phyloP scores from a whole-genome alignment of 2,888 invertebrate species.

The Actias luna region DNA sequence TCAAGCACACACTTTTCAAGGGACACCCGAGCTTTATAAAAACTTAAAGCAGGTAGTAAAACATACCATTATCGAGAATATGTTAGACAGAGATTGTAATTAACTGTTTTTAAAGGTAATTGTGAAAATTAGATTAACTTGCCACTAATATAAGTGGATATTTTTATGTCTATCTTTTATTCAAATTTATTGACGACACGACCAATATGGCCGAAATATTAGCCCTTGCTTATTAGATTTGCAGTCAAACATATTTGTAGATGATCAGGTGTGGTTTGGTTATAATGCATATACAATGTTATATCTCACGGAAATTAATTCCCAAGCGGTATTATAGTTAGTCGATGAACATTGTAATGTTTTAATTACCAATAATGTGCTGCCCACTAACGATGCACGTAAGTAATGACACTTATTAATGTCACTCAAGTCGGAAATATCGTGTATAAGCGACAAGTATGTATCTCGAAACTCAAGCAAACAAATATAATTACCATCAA shows the following conservation, averaged over 20 bases:
- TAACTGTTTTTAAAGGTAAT: neutral
- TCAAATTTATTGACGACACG: neutral
- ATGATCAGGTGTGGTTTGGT: neutral
- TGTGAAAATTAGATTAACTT: neutral
- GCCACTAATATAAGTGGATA: neutral
- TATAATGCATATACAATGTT: neutral
- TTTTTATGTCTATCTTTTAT: neutral
- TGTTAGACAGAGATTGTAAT: neutral
- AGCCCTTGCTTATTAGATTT: neutral
- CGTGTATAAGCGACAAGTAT: no score
- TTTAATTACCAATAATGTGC: no score
- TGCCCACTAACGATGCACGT: no score
- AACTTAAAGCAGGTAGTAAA: slow-evolving; percentile 2
- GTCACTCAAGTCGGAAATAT: no score
- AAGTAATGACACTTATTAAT: no score
- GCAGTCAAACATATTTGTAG: neutral
- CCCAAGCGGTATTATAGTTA: no score
- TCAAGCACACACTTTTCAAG: neutral
- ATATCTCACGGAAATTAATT: no score
- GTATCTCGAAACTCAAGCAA: no score
- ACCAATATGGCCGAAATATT: neutral
- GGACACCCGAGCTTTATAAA: neutral
- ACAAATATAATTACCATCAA: no score
- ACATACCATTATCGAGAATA: neutral
- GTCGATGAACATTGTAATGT: no score